Percentiles rank a stretch among this genome's conserved stretches.
Conservation (phyloP, 92 coral and sea anemone genomes). For the Hydrozoanthus gracilis region DNA sequence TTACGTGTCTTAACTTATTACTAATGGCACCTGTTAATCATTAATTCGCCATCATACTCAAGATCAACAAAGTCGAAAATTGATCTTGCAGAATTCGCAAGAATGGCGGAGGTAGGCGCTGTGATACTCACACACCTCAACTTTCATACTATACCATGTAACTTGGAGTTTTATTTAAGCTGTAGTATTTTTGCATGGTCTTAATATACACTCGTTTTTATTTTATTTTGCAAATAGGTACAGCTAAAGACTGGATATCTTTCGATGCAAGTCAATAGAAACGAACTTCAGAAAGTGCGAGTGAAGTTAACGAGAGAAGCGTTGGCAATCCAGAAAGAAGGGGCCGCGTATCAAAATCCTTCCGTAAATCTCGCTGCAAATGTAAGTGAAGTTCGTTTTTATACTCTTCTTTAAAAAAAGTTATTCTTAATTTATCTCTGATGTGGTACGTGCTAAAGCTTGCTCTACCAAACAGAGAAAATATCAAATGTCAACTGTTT, state of each 20-base stretch:
- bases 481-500: conserved; percentile 31
- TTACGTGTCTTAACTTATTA: not conserved
- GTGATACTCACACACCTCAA: not conserved
- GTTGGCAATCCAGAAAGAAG: conserved; percentile 87
- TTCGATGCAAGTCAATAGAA: conserved; percentile 89
- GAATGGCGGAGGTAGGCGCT: conserved; percentile 44
- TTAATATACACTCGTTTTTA: not conserved
- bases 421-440: not conserved
- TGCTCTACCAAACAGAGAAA: not conserved
- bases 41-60: conserved; percentile 8
- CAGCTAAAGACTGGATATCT: conserved; percentile 75
- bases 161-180: not conserved
- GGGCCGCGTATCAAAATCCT: conserved; percentile 37
- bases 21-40: conserved; percentile 32
- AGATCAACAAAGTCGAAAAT: conserved; percentile 26
- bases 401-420: not conserved
- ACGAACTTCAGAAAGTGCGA: conserved; percentile 89
- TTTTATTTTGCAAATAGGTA: conserved; percentile 51
- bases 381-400: conserved; percentile 7
- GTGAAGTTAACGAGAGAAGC: conserved; percentile 89
- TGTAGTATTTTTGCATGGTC: not conserved
- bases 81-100: conserved; percentile 14
- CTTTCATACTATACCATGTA: not conserved
- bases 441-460: not conserved
- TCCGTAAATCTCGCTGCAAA: not conserved